Base-by-base conservation (phyloP, 1,140 invertebrate genomes). In the Drosophila lacertosa region DNA sequence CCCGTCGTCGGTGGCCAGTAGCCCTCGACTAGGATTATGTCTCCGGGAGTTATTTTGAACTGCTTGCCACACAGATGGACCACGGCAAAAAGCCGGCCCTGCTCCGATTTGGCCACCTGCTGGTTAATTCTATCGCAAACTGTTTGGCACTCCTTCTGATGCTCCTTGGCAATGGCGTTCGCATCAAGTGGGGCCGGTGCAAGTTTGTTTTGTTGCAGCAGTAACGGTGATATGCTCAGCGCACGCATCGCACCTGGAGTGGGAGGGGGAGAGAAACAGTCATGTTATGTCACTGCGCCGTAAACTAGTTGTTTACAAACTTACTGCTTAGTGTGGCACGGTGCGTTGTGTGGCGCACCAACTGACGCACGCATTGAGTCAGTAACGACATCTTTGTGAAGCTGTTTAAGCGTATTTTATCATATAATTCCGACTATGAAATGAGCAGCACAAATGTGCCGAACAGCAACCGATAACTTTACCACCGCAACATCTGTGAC, bases 11-110 rank as follows among this genome's bases (percentile, higher is more conserved):
- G 97, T 13, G 96, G 94, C 95, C 97, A 98, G 74, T 95, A 94
- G 1, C 95, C 95, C 90, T 97, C 94, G 4, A 98, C 92, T 1
- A 98, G 92, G 37, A 99, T 93, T 1, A 98, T 92, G 92, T 99
- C 98, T 44, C 96, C 97, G 37, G 95, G 93, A 2, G 97, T 98
- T 0, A 99, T 92, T 92, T 97, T 97, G 86, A 95, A 96, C 89
- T 98, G 97, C 91, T 95, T 96, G 2, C 97, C 97, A 69, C 94
- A 92, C 7, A 98, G 62, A 77, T 97, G 94, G 3, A 98, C 93
- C 4, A 98, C 93, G 6, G 97, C 97, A 93, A 98, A 99, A 42
- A 97, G 92, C 44, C 97, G 92, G 4, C 97, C 96, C 37, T 93
- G 92, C 62, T 92, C 91, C 1, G 92, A 70, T 7, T 91, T 92